Evolutionary conservation across 2,797 vertebrate species (phyloP), one percentile per base, ranked within the genome.

Genomic region (Malacoctenus gilli): DNA sequence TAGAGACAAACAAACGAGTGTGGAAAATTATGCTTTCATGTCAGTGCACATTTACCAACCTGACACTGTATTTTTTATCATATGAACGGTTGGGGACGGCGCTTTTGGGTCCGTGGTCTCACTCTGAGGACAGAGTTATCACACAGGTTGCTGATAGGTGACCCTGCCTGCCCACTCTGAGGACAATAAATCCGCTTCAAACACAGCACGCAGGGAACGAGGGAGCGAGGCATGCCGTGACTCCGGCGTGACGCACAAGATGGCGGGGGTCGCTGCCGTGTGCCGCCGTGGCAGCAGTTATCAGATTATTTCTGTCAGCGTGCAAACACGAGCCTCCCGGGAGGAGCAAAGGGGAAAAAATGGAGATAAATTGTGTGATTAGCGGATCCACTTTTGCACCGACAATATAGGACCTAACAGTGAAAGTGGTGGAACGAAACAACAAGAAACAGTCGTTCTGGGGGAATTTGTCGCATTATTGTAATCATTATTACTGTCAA

Each of bases 241-340:
- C 43, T 59, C 42, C 41, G 18, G 11, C 18, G 51, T 72, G 72
- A 84, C 47, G 71, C 77, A 82, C 62, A 70, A 66, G 55, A 41
- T 56, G 40, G 56, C 59, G n/a, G 68, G 51, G 61, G 60, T 74
- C 59, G 25, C 30, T 40, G 14, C 25, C 69, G 55, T 83, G 72
- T 74, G 71, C 75, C 64, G 64, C 66, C 56, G 70, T 34, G 47
- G 56, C 74, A 61, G 57, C 64, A 72, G 73, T 69, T 88, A 83
- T 86, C 72, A 66, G 72, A 84, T 87, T 68, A 76, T 82, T 79
- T 83, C 55, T 9, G 37, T 52, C 58, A 40, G 69, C 59, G 71
- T 83, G 61, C 59, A 75, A 67, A 60, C 51, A 47, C 8, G 41
- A 41, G 53, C 38, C 66, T 73, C 51, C 48, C 8, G 40, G 46